Evolutionary conservation across 2,888 invertebrate genomes (phyloP).

Genomic region (Zele albiditarsus): DNA sequence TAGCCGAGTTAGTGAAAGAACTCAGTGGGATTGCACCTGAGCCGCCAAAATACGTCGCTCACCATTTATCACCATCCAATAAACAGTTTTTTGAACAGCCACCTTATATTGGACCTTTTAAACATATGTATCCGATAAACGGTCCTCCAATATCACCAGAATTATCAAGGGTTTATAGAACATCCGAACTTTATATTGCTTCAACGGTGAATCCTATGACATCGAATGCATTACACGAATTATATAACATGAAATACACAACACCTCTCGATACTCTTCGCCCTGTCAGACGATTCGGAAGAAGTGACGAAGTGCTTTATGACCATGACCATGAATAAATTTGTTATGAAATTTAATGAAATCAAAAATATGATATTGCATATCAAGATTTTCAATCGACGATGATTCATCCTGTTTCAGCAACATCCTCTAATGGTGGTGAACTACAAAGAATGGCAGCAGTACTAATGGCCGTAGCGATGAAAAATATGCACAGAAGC

Average conservation of each 20-base stretch:
- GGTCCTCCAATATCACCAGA: too few relatives aligned
- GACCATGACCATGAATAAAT: not conserved
- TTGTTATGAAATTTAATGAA: not conserved
- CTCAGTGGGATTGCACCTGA: not conserved
- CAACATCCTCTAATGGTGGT: slow-evolving; percentile 72
- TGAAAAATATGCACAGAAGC: slow-evolving; percentile 83
- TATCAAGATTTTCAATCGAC: slow-evolving; percentile 3
- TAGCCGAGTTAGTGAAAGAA: not conserved
- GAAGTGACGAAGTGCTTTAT: not conserved
- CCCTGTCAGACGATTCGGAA: not conserved
- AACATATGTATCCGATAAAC: too few relatives aligned
- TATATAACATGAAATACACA: too few relatives aligned
- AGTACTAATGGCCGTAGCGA: slow-evolving; percentile 85
- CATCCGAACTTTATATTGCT: too few relatives aligned
- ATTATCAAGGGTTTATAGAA: too few relatives aligned
- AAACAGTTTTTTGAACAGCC: too few relatives aligned
- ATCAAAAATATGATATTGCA: not conserved
- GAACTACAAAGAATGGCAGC: slow-evolving; percentile 84
- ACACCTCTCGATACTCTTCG: not conserved
- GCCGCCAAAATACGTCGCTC: not conserved
- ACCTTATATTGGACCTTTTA: too few relatives aligned
- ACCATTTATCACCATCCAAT: not conserved
- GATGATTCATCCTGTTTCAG: slow-evolving; percentile 41
- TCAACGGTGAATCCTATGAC: too few relatives aligned
- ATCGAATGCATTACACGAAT: not conserved